These are phyloP conservation scores for cat (Felis catus) DNA, from an alignment of 2,113 vertebrate species.

Conservation along the genomic window F.catus_Fca126_mat1.0 CM031411.1:6479001-6479500, in stretches of 20 bases:
- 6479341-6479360: slow-evolving; percentile 11
- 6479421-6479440: slow-evolving; percentile 21
- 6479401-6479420: background rate
- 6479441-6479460: slow-evolving; percentile 10
- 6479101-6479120: slow-evolving; percentile 39
- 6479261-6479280: background rate
- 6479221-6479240: slow-evolving; percentile 73
- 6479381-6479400: slow-evolving; percentile 68
- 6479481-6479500: background rate
- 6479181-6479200: slow-evolving; percentile 56
- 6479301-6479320: slow-evolving; percentile 73
- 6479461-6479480: background rate
- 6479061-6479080: background rate
- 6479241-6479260: slow-evolving; percentile 69
- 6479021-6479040: background rate
- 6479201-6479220: slow-evolving; percentile 75
- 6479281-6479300: slow-evolving; percentile 63
- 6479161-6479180: slow-evolving; percentile 68
- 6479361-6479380: slow-evolving; percentile 74
- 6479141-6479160: background rate
- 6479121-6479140: background rate
- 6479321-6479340: slow-evolving; percentile 68
- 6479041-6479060: background rate
- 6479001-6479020: background rate
- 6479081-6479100: background rate